Base-by-base conservation (phyloP, 2,113 vertebrate genomes). In the Anhinga rufa region DNA sequence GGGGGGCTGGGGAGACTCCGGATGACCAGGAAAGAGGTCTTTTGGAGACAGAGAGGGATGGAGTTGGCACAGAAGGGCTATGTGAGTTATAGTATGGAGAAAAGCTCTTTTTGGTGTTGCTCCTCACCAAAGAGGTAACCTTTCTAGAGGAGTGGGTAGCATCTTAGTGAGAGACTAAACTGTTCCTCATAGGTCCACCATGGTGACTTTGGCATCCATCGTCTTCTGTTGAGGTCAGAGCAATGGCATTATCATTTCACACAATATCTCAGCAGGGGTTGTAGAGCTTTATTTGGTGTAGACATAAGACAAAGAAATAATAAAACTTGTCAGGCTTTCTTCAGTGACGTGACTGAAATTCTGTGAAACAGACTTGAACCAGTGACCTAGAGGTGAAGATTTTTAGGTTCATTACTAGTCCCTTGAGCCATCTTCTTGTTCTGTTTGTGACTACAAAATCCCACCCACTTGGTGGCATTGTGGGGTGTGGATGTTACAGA, bases 301-400 rank as follows among this genome's bases (percentile, higher is more conserved):
- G 64, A 26, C 4, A 4, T 15, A 54, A 38, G 70, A 22, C 54
- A 57, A 80, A 60, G 51, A 38, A 78, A 21, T 8, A 60, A 44
- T 31, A 49, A 29, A 22, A 55, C 28, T 36, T 24, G 5, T 61
- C 82, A 40, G 69, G 14, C 65, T 78, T 55, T 57, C 38, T 82
- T 81, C 68, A 86, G 69, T 40, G 86, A 25, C 3, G 3, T 46
- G 57, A 7, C 52, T 79, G 52, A 90, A 49, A 34, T 80, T 12
- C 60, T 65, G 68, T 90, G 62, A 52, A 49, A 71, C 66, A 93
- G 55, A 58, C 82, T 88, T 95, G 90, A 97, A 94, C 95, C 95
- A 97, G 94, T 97, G 95, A 97, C 94, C 92, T 88, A 72, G 92
- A 97, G 95, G 92, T 94, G 93, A 95, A 97, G 82, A 24, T 38